Conservation (phyloP, 2,888 invertebrate species). For the Chloromyia formosa region DNA sequence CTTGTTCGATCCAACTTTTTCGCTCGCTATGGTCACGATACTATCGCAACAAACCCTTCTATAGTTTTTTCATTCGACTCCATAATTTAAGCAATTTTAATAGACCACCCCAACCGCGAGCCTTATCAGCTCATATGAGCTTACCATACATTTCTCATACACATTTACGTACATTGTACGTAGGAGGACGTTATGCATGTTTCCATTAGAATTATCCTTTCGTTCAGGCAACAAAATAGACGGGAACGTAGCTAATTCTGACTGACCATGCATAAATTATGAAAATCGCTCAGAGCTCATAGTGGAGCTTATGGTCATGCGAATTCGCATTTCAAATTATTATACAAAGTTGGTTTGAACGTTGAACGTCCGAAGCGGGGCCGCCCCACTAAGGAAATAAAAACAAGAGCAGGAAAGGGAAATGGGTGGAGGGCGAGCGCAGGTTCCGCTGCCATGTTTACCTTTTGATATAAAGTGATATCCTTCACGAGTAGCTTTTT, state of each 20-base stretch:
- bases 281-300: conserved; percentile 39
- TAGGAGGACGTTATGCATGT: too few species aligned
- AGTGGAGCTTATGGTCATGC: conserved; percentile 41
- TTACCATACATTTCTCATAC: not conserved
- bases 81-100: too few species aligned
- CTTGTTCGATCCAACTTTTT: conserved; percentile 27
- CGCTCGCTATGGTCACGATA: not conserved
- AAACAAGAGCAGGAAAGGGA: conserved; percentile 1
- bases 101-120: not conserved
- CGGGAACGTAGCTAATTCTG: conserved; percentile 28
- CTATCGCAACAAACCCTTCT: not conserved
- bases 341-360: not conserved
- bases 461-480: conserved; percentile 39
- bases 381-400: too few species aligned
- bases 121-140: not conserved
- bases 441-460: conserved; percentile 42
- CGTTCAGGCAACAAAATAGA: not conserved
- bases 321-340: conserved; percentile 42
- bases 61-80: too few species aligned
- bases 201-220: not conserved
- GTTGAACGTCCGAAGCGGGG: too few species aligned
- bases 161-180: too few species aligned
- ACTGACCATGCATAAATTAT: conserved; percentile 45
- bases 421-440: conserved; percentile 29
- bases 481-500: conserved; percentile 27